Evolutionary conservation across 1,140 invertebrate genomes (phyloP).

Genomic region (Philopotamus ludificatus): DNA sequence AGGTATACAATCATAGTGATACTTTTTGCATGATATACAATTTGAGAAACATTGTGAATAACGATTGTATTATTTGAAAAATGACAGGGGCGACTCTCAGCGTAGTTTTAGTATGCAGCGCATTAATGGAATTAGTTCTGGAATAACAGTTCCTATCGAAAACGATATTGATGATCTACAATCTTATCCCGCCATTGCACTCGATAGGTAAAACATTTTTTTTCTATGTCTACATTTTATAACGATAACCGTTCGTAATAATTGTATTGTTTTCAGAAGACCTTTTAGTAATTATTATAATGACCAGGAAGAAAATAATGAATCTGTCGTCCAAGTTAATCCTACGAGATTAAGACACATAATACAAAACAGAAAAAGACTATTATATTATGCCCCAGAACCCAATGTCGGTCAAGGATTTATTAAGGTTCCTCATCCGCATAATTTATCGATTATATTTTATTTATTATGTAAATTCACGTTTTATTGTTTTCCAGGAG

Average conservation of each 20-base stretch:
- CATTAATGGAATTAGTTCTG: constrained; percentile 52
- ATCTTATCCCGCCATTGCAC: not conserved
- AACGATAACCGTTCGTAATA: not conserved
- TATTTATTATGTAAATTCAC: constrained; percentile 30
- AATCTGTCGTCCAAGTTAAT: no score
- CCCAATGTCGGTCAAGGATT: constrained; percentile 85
- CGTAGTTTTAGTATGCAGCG: constrained; percentile 55
- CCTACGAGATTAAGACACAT: not conserved
- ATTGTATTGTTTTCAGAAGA: not conserved
- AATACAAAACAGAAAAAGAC: constrained; percentile 73
- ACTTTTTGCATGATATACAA: not conserved
- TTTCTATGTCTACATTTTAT: not conserved
- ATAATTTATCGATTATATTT: not conserved
- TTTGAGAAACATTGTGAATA: not conserved
- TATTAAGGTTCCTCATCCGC: constrained; percentile 59
- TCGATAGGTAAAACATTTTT: constrained; percentile 6
- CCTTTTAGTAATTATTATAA: not conserved
- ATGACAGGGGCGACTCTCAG: constrained; percentile 47
- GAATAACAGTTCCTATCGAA: constrained; percentile 46
- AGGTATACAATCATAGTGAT: constrained; percentile 44
- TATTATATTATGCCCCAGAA: constrained; percentile 84
- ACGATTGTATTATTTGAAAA: not conserved
- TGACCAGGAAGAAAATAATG: no score
- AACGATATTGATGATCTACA: constrained; percentile 13
- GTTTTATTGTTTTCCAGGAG: constrained; percentile 57